These are phyloP conservation scores for Excalfactoria chinensis DNA, from an alignment of 2,113 vertebrate species.

Conservation along the genomic window DNA sequence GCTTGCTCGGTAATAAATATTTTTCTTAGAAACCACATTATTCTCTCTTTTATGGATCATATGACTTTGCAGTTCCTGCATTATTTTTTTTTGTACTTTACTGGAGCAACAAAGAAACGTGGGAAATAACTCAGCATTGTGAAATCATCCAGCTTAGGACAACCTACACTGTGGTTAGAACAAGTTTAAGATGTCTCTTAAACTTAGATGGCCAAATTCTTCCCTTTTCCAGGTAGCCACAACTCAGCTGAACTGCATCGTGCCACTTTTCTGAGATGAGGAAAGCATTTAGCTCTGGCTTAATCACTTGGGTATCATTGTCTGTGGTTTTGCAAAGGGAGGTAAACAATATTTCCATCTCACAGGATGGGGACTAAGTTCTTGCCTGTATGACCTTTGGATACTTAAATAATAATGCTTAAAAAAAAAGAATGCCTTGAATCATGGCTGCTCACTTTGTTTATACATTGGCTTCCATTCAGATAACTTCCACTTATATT, in stretches of 20 bases:
- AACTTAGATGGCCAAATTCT: neutral
- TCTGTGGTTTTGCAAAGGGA: neutral
- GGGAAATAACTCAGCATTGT: conserved; percentile 8
- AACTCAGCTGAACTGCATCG: neutral
- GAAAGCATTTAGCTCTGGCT: neutral
- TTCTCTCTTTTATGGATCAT: conserved; percentile 26
- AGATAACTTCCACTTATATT: neutral
- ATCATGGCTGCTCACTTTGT: neutral
- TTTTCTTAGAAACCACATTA: conserved; percentile 59
- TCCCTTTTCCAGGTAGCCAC: neutral
- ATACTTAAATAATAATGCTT: neutral
- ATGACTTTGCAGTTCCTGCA: conserved; percentile 20
- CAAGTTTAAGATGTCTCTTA: neutral
- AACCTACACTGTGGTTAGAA: neutral
- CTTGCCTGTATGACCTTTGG: neutral
- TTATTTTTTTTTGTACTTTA: conserved; percentile 17
- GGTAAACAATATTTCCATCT: neutral
- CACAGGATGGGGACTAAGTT: neutral
- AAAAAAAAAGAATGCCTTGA: neutral
- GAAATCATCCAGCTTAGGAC: neutral
- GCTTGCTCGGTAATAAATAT: conserved; percentile 49
- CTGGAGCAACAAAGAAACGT: conserved; percentile 22
- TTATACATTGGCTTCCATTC: neutral
- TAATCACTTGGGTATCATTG: neutral
- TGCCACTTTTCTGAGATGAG: neutral